Conservation (phyloP, 2,888 invertebrate species). For the Drosophila tanythrix region DNA sequence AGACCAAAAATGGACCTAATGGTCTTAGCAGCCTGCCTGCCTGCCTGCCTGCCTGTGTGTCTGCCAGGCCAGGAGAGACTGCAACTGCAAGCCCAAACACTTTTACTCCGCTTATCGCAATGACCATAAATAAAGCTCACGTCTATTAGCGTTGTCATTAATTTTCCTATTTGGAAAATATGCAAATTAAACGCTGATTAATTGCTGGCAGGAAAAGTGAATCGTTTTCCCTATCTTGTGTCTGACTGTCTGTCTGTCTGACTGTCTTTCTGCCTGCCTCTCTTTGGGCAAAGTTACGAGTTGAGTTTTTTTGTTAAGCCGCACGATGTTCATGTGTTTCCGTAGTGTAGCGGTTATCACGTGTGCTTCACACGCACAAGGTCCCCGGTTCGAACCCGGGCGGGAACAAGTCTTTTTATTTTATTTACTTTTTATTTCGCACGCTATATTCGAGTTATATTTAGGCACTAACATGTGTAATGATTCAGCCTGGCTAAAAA, state of each 20-base stretch:
- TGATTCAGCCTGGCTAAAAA: conserved; percentile 25
- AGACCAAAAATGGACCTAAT: conserved; percentile 30
- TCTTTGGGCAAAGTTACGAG: conserved; percentile 8
- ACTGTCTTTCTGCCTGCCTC: not conserved
- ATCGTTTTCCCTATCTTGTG: conserved; percentile 53
- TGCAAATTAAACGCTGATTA: conserved; percentile 70
- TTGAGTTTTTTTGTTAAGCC: conserved; percentile 23
- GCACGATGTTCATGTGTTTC: conserved; percentile 66
- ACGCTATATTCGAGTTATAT: conserved; percentile 20
- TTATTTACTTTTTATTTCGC: conserved; percentile 24
- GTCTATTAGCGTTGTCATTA: conserved; percentile 59
- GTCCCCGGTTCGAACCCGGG: conserved; percentile 85
- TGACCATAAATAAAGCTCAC: conserved; percentile 68
- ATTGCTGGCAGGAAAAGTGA: conserved; percentile 57
- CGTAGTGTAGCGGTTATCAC: conserved; percentile 85
- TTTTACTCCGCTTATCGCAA: conserved; percentile 72
- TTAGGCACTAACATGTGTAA: conserved; percentile 41
- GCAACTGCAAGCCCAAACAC: conserved; percentile 46
- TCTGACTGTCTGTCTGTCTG: not conserved
- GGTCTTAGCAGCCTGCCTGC: conserved; percentile 1
- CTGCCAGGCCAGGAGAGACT: not conserved
- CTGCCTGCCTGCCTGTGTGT: conserved; percentile 6
- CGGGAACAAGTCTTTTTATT: conserved; percentile 73
- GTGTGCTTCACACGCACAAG: conserved; percentile 85
- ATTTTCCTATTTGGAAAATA: conserved; percentile 64